Evolutionary conservation across 2,113 vertebrate species (phyloP), one percentile per base, ranked within the genome.

Genomic region (Prietella phreatophila): DNA sequence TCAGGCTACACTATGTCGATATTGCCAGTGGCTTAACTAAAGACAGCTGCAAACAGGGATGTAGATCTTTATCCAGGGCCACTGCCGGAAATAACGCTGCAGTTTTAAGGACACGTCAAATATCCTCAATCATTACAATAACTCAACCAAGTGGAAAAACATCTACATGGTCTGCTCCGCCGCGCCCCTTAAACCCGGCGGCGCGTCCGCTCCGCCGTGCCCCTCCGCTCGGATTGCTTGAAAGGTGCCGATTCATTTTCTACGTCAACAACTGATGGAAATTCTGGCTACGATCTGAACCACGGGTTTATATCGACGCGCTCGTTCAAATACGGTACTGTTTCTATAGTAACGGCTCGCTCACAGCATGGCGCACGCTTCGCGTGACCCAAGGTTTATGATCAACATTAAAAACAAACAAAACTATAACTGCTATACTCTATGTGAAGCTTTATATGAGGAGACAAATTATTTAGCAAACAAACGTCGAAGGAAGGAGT

Each of bases 21-120:
- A 78, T 81, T 56, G 65, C 39, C 65, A 75, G 33, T 33, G 78
- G 84, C 78, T 85, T 85, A 82, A 63, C 79, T 36, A 82, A 85
- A 86, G 65, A 86, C 84, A 89, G 84, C 84, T 86, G 83, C 65
- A 55, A 33, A 63, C 65, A 53, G 65, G 22, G 58, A 73, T 50
- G 71, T 25, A 86, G 76, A 53, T 33, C 63, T 88, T 53, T 30
- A 36, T 73, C 53, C 58, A 60, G 65, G 25, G 65, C n/a, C 83
- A 30, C 33, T 71, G 73, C 50, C 84, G 17, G 50, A 87, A 87
- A 87, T 87, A 85, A 25, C 76, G 63, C 69, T 22, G n/a, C 17
- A 42, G 71, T 63, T 78, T 27, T 50, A 86, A 78, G 22, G 36
- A 58, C 4, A 2, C 30, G 25, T 84, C 33, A 4, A 15, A 10